phyloP scores from a whole-genome alignment of 2,888 invertebrate genomes.

The Drosophila merina region DNA sequence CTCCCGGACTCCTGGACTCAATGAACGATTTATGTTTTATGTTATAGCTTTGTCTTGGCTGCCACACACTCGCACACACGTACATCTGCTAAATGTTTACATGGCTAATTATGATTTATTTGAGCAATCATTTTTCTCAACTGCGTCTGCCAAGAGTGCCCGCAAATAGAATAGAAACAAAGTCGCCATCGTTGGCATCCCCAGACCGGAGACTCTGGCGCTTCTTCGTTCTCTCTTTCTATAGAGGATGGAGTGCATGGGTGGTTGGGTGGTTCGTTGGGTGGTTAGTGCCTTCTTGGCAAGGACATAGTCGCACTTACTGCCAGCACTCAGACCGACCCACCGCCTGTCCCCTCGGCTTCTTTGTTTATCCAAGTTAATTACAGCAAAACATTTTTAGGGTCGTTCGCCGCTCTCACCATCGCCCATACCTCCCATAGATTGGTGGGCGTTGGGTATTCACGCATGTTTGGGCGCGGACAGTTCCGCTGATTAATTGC shows the following conservation, averaged over 20 bases:
- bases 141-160: conserved; percentile 48
- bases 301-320: conserved; percentile 37
- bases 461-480: conserved; percentile 78
- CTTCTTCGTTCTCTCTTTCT: conserved; percentile 4
- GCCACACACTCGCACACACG: conserved; percentile 6
- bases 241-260: conserved; percentile 1
- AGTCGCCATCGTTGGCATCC: not conserved
- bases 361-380: conserved; percentile 78
- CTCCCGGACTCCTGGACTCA: conserved; percentile 26
- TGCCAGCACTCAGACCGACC: conserved; percentile 39
- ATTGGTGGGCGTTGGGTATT: conserved; percentile 45
- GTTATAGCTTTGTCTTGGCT: conserved; percentile 48
- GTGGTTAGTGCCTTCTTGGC: not conserved
- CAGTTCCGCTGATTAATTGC: conserved; percentile 79
- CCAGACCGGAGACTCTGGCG: not conserved
- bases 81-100: conserved; percentile 57
- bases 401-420: conserved; percentile 44
- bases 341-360: conserved; percentile 51
- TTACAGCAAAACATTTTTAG: conserved; percentile 78
- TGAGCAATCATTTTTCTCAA: conserved; percentile 58
- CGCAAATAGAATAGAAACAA: conserved; percentile 22
- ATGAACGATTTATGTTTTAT: conserved; percentile 62
- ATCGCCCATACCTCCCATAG: conserved; percentile 21
- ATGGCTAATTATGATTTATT: conserved; percentile 77
- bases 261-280: conserved; percentile 4